These are phyloP conservation scores for Anoura caudifer DNA, from an alignment of 2,113 vertebrate genomes.

Conservation along the genomic window DNA sequence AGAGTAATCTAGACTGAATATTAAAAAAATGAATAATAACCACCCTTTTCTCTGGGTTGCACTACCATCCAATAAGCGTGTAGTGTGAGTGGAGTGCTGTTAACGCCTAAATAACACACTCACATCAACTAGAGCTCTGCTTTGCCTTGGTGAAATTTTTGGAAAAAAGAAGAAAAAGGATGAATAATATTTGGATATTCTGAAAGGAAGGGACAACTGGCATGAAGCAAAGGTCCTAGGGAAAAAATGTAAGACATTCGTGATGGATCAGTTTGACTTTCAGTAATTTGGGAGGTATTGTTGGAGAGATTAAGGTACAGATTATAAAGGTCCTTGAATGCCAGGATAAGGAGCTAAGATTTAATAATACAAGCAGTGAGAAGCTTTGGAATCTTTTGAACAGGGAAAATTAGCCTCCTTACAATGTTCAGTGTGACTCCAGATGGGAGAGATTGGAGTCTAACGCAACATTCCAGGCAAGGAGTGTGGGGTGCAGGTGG, in stretches of 20 bases:
- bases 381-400: neutral
- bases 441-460: neutral
- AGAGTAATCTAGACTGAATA: neutral
- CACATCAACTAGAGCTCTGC: neutral
- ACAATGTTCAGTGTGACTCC: neutral
- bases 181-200: neutral
- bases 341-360: neutral
- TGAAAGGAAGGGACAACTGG: neutral
- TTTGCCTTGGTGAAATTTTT: neutral
- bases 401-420: neutral
- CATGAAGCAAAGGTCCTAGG: neutral
- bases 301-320: neutral
- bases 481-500: neutral
- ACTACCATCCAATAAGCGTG: constrained; percentile 83
- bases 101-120: constrained; percentile 82
- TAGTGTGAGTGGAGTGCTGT: constrained; percentile 87
- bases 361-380: neutral
- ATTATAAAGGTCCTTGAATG: neutral
- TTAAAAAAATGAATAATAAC: constrained; percentile 30
- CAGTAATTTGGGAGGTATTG: neutral
- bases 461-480: neutral
- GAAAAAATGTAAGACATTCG: neutral
- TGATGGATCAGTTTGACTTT: neutral
- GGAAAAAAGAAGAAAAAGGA: neutral
- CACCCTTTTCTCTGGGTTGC: constrained; percentile 92